Conservation (phyloP, 2,113 vertebrate species). For the Catagonus wagneri region DNA sequence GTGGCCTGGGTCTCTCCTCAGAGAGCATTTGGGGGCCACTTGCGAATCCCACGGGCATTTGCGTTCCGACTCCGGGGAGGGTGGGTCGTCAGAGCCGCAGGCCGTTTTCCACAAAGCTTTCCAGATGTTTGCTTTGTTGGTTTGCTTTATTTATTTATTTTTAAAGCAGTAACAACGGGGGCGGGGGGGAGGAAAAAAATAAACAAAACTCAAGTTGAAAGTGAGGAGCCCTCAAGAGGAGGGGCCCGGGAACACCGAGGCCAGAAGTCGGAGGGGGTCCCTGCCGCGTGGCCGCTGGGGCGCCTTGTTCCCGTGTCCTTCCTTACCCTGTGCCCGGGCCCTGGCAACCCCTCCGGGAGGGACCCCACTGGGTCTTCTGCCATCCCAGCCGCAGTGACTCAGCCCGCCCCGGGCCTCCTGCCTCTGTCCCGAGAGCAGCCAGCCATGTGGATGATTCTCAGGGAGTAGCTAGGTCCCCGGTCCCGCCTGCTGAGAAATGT, state of each 20-base stretch:
- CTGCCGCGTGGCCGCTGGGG: background rate
- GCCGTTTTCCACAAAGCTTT: slow-evolving; percentile 71
- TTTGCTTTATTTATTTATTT: slow-evolving; percentile 73
- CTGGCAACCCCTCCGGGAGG: background rate
- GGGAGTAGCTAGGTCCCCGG: no score
- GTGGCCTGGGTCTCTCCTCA: background rate
- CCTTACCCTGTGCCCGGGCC: background rate
- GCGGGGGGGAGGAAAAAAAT: background rate
- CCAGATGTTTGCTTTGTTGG: slow-evolving; percentile 79
- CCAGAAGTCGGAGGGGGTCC: background rate
- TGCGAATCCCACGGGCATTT: background rate
- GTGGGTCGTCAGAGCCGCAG: slow-evolving; percentile 28
- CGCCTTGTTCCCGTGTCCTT: fast-evolving
- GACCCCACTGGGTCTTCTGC: background rate
- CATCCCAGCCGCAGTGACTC: background rate
- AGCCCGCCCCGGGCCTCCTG: background rate
- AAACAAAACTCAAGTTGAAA: background rate
- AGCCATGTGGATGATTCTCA: fast-evolving
- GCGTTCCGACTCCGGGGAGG: background rate
- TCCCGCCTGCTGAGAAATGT: background rate
- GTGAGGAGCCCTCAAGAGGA: background rate
- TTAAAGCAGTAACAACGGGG: slow-evolving; percentile 77
- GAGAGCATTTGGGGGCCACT: slow-evolving; percentile 64
- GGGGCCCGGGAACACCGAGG: background rate
- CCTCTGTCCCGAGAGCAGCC: background rate